Conservation (phyloP, 2,797 vertebrate species). For the Poeciliopsis gracilis region DNA sequence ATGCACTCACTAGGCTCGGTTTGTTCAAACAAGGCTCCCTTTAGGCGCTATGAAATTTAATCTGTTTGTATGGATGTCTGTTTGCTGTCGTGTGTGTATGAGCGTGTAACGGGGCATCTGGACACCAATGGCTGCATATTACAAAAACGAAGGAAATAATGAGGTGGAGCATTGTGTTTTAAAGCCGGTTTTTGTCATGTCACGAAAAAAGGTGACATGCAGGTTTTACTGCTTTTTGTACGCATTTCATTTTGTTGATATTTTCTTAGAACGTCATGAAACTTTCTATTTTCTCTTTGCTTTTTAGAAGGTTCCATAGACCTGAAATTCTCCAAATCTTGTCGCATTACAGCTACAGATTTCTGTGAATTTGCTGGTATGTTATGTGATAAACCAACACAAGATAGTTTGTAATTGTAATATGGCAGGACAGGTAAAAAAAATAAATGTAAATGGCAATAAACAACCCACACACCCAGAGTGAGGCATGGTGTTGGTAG, state of each 20-base stretch:
- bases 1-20: slow-evolving; percentile 3
- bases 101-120: background rate
- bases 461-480: background rate
- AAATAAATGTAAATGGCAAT: background rate
- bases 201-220: background rate
- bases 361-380: background rate
- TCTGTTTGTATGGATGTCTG: background rate
- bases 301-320: background rate
- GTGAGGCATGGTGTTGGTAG: background rate
- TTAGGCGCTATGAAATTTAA: slow-evolving; percentile 13
- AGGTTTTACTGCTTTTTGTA: background rate
- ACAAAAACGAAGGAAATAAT: background rate
- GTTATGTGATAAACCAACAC: background rate
- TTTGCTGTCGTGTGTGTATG: background rate
- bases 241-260: background rate
- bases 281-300: background rate
- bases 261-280: background rate
- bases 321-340: background rate
- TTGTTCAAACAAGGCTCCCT: slow-evolving; percentile 23
- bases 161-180: background rate
- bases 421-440: background rate
- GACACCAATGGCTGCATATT: background rate
- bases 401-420: background rate
- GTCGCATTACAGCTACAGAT: background rate
- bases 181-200: background rate